Evolutionary conservation across 2,888 invertebrate genomes (phyloP).

Genomic region (Mallateleia sp.): DNA sequence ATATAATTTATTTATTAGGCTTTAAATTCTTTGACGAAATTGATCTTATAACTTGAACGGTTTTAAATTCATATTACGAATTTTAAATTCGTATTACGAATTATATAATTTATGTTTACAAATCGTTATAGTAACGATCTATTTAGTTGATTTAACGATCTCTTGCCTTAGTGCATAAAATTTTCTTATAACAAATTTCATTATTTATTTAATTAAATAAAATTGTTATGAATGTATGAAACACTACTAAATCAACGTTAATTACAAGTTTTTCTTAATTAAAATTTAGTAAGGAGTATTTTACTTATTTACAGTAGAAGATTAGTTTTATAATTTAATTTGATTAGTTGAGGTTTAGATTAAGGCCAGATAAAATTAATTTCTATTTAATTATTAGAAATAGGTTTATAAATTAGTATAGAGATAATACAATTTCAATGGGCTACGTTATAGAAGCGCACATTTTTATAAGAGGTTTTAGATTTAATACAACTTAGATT

Average conservation of each 20-base stretch:
- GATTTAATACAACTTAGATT: not conserved
- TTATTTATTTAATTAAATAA: too few species aligned
- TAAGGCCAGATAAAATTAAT: not conserved
- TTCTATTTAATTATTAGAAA: slow-evolving; percentile 2
- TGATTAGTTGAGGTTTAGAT: not conserved
- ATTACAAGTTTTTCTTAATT: not conserved
- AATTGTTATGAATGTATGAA: too few species aligned
- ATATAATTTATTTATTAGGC: too few species aligned
- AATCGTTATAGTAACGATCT: too few species aligned
- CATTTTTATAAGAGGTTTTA: not conserved
- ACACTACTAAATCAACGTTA: slow-evolving; percentile 84
- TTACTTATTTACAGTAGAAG: not conserved
- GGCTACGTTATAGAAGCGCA: not conserved
- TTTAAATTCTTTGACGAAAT: too few species aligned
- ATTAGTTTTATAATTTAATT: not conserved
- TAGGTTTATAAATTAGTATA: slow-evolving; percentile 3
- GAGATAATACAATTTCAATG: not conserved
- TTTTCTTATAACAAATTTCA: too few species aligned
- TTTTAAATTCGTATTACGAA: too few species aligned
- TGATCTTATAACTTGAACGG: too few species aligned
- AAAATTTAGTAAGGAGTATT: not conserved
- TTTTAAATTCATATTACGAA: too few species aligned
- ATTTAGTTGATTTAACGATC: too few species aligned
- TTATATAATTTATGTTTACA: too few species aligned
- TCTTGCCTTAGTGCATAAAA: too few species aligned